Evolutionary conservation across 2,888 invertebrate genomes (phyloP).

Genomic region (Rhagium mordax): DNA sequence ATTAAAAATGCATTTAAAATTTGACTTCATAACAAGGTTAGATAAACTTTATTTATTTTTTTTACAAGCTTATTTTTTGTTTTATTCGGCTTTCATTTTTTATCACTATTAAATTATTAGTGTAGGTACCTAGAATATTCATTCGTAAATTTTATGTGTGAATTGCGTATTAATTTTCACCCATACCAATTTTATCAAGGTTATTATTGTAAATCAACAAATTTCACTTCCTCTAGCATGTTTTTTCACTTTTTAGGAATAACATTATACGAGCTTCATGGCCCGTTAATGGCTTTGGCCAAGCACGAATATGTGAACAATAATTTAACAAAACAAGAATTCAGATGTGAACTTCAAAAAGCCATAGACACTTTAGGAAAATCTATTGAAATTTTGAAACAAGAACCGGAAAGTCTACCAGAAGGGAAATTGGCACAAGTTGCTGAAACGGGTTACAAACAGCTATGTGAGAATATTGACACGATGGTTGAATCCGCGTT

Average conservation of each 20-base stretch:
- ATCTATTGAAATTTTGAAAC: slow-evolving; percentile 76
- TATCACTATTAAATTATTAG: too few species aligned
- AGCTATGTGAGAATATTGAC: slow-evolving; percentile 64
- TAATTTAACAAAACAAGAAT: slow-evolving; percentile 73
- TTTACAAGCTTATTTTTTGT: too few species aligned
- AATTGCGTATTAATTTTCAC: too few species aligned
- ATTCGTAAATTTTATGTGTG: too few species aligned
- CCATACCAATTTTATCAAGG: too few species aligned
- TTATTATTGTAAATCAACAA: too few species aligned
- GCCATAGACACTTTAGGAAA: slow-evolving; percentile 77
- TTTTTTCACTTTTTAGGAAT: slow-evolving; percentile 72
- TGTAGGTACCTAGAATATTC: too few species aligned
- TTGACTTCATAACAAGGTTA: too few species aligned
- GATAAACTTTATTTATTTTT: too few species aligned
- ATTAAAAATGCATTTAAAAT: too few species aligned
- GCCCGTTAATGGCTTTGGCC: slow-evolving; percentile 81
- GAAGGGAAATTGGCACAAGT: slow-evolving; percentile 78
- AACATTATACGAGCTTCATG: slow-evolving; percentile 86
- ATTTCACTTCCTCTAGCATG: slow-evolving; percentile 39
- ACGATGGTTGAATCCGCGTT: slow-evolving; percentile 59
- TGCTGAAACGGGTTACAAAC: slow-evolving; percentile 72
- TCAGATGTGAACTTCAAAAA: slow-evolving; percentile 77
- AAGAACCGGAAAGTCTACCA: slow-evolving; percentile 77
- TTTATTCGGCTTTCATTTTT: too few species aligned
- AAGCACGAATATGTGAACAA: slow-evolving; percentile 77